phyloP scores from a whole-genome alignment of 2,113 vertebrate genomes.

The Phylloscopus trochilus region DNA sequence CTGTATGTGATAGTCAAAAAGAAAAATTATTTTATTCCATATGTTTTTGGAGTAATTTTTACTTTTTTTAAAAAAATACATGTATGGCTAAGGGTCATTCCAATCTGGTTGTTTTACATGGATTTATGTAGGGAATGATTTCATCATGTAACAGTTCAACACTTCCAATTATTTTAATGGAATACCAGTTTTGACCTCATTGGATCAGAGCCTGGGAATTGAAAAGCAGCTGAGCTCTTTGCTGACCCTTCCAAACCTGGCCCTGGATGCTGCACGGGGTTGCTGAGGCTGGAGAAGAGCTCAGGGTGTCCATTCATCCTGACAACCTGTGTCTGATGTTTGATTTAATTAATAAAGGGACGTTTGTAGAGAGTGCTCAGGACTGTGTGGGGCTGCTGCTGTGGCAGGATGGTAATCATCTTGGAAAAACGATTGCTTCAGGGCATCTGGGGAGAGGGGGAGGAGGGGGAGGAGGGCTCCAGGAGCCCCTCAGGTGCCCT shows the following conservation, averaged over 20 bases:
- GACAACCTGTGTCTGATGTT: not conserved
- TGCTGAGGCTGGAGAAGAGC: not conserved
- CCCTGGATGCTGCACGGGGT: not conserved
- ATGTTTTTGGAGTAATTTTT: constrained; percentile 4
- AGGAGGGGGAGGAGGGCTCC: not conserved
- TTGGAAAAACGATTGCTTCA: not conserved
- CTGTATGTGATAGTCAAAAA: not conserved
- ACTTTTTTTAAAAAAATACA: not conserved
- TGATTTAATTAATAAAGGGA: not conserved
- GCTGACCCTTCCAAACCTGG: not conserved
- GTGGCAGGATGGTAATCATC: not conserved
- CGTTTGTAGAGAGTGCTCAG: not conserved
- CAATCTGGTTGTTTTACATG: not conserved
- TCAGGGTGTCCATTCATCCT: not conserved
- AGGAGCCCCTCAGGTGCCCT: fast-evolving
- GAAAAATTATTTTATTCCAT: not conserved
- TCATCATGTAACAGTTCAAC: constrained; percentile 44
- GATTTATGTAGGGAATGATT: constrained; percentile 46
- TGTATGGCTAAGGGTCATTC: constrained; percentile 2
- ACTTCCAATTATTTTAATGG: constrained; percentile 63
- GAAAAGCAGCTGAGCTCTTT: constrained; percentile 7
- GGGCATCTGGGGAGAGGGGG: not conserved
- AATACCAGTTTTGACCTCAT: not conserved
- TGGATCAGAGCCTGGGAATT: constrained; percentile 41
- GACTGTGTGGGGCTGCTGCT: not conserved